Base-by-base conservation (phyloP, 2,113 vertebrate genomes). In the Gallinago undulata region DNA sequence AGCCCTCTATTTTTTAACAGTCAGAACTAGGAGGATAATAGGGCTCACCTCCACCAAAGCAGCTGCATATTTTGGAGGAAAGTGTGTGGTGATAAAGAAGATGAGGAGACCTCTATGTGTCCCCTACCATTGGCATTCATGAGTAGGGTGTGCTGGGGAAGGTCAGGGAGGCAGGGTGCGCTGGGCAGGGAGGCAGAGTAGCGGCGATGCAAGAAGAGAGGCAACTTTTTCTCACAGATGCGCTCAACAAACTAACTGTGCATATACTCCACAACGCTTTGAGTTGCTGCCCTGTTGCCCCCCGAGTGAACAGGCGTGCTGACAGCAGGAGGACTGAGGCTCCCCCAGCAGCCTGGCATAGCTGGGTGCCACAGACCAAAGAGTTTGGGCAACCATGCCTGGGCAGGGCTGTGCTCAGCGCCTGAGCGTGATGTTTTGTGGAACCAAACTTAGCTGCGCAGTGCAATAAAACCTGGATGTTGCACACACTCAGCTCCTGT, bases 321-420 rank as follows among this genome's bases (percentile, higher is more conserved):
- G 66, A 2, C 13, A 33, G n/a, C 16, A 27, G 74, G 21, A 69
- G n/a, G 50, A 19, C 4, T 31, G 22, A 37, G 35, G 70, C 15
- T 77, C 11, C 33, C n/a, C 23, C 13, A 57, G 76, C 14, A 59
- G 27, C 25, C 1, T 0, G 55, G 33, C 43, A 41, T 8, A 37
- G 35, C 33, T 2, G 0, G 2, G 21, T 0, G 0, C n/a, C 0
- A 0, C 48, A 23, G 41, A 51, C 57, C 1, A 0, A n/a, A 43
- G 63, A 10, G 8, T 13, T 0, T 0, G 13, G 55, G 31, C 3
- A 37, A 21, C 43, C 0, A 1, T 91, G 53, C 19, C 10, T 7
- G 31, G 15, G 17, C 3, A 1, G 28, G 31, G 24, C 63, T 45
- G 14, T 47, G 47, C 73, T 81, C 9, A 15, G 51, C 8, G 7